Evolutionary conservation across 2,888 invertebrate genomes (phyloP).

Genomic region (Leptopilina syphax): DNA sequence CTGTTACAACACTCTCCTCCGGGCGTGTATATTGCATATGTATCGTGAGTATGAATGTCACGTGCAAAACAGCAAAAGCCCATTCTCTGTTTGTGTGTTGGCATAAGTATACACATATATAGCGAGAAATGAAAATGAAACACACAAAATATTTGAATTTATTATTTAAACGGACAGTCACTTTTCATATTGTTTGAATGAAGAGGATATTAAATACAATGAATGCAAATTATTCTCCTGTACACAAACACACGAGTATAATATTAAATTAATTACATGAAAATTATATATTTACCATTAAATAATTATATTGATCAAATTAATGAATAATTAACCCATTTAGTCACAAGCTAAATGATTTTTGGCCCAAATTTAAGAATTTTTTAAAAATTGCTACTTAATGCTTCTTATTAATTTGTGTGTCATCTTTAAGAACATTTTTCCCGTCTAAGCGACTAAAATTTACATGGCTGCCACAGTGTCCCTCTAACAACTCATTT

Average conservation of each 20-base stretch:
- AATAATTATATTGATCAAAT: too few species aligned
- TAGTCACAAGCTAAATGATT: too few species aligned
- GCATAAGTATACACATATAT: too few species aligned
- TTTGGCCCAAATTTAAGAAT: too few species aligned
- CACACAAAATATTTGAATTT: slow-evolving; percentile 8
- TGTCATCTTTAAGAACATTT: too few species aligned
- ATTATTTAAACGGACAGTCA: slow-evolving; percentile 1
- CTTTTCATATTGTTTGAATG: not conserved
- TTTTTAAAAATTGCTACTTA: too few species aligned
- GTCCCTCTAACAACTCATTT: too few species aligned
- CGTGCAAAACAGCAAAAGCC: slow-evolving; percentile 17
- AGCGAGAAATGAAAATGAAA: slow-evolving; percentile 5
- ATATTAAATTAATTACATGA: not conserved
- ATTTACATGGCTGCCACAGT: too few species aligned
- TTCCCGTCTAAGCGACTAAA: too few species aligned
- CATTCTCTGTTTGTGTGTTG: not conserved
- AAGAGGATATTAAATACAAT: slow-evolving; percentile 2
- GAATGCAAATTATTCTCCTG: slow-evolving; percentile 6
- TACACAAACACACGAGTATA: too few species aligned
- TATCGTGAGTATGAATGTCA: slow-evolving; percentile 18
- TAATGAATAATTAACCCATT: too few species aligned
- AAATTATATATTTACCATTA: not conserved
- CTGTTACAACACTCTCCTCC: slow-evolving; percentile 1
- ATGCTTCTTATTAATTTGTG: too few species aligned
- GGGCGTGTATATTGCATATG: slow-evolving; percentile 6